Evolutionary conservation across 2,888 invertebrate genomes (phyloP), one percentile per base, ranked within the genome.

Genomic region (Zonitis immaculata): DNA sequence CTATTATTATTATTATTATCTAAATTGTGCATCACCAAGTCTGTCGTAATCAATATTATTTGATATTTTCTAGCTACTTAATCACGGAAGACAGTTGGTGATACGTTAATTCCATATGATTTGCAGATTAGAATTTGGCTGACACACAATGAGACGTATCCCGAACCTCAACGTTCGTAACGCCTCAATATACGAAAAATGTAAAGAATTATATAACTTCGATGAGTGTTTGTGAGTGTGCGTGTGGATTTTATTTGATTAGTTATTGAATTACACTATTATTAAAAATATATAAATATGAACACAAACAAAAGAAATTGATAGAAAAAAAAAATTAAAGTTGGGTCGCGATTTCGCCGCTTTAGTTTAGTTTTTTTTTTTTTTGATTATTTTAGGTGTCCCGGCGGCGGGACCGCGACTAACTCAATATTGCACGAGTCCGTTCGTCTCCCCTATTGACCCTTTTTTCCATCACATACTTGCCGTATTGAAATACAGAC

Each of bases 161-260:
- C 72, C 68, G 67, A 69, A 68, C 66, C 61, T n/a, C 67, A 67
- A 61, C 68, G 68, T 68, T 72, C 69, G 68, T 69, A 64, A 70
- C 70, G 70, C 70, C 70, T 70, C 72, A 69, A 69, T n/a, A 70
- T 67, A 72, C 56, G n/a, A n/a, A 64, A 68, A 65, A 71, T 72
- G 73, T 74, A 74, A 75, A 72, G 71, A 75, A 72, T 73, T 74
- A 74, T n/a, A 73, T 74, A 70, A 66, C 68, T 70, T 74, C 75
- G 76, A 74, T 73, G 76, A 73, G 75, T 75, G 76, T 75, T 73
- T 73, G 75, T 75, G 73, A 72, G 73, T 74, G 75, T 74, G 75
- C 69, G 74, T 72, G 73, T 70, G 67, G 70, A 63, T 70, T 67
- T 67, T 65, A 61, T 70, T 74, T 73, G 64, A 69, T 74, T 74